Base-by-base conservation (phyloP, 1,140 invertebrate genomes). In the Formica exsecta region DNA sequence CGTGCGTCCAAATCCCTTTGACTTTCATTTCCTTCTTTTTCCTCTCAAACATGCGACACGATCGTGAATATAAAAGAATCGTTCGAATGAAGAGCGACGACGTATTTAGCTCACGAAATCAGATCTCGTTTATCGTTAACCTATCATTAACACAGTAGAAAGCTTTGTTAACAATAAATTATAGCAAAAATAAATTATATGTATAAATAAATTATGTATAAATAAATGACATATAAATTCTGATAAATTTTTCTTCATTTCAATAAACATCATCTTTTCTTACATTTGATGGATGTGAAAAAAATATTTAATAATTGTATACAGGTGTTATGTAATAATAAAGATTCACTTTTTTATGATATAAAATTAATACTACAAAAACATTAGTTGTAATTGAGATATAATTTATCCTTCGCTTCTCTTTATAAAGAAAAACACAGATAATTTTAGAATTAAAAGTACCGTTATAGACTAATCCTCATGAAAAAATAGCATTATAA, bases 1-100 rank as follows among this genome's bases (percentile, higher is more conserved):
- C 25, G 76, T 38, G 48, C 36, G 66, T 81, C 25, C 73, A 36
- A 81, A 80, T 86, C 75, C 32, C 41, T 83, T 68, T 80, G 65
- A 81, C 66, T 81, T 81, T 25, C 44, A 36, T 79, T 81, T 71
- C 51, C 54, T 59, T 32, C 16, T 81, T 71, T 79, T 71, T 29
- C 51, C 59, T 59, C n/a, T 59, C 51, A 36, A n/a, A 57, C 51
- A 41, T 19, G 16, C 38, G 8, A 66, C 19, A 22, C 48, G 32
- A 41, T 44, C 65, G 66, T 59, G 77, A 59, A 71, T 71, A 32
- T 81, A 54, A 59, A 81, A 51, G 16, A 79, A 70, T 32, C 13
- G 19, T 54, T 81, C 25, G 51, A 41, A 59, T 25, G 29, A 68
- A 9, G n/a, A 70, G 11, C 76, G 32, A 29, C 77, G 22, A 71